Base-by-base conservation (phyloP, 2,888 invertebrate genomes). In the Hyposoter dolosus region DNA sequence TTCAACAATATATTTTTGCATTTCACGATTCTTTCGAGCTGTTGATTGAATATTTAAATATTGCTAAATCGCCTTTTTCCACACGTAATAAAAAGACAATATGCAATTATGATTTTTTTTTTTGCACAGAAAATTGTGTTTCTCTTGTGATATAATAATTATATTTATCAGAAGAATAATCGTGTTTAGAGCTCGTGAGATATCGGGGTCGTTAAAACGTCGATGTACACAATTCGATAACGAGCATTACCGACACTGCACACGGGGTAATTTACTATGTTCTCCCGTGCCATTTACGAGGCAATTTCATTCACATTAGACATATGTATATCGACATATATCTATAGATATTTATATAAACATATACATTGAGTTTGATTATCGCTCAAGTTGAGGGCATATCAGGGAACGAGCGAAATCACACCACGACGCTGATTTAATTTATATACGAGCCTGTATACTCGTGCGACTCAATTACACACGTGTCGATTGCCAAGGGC, bases 141-240 rank as follows among this genome's bases (percentile, higher is more conserved):
- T 43, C 43, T 43, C 74, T 19, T 65, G 28, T 66, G 74, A 43
- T 68, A 68, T 40, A 76, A 85, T 40, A 76, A 83, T 82, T 76
- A 83, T 76, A 83, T 83, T 56, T 63, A 80, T 79, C 45, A 23
- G 15, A 56, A 76, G 47, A 72, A 76, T 85, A 76, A 83, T 86
- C 66, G 43, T 50, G 76, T 60, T 79, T 82, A 68, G 75, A 78
- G 43, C 65, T 69, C 47, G 47, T 56, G 65, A 65, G 76, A 71
- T 83, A 85, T 80, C 83, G 68, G 28, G 10, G 75, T 83, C 85
- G 85, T 85, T 85, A 85, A 85, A 82, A 74, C 50, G 83, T 83
- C 83, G 77, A 68, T 77, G 66, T 63, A 56, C 68, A 78, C 80
- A 86, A 86, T 86, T 83, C 77, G 86, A 83, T 86, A 81, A 83